Percentiles rank a stretch among this genome's conserved stretches.
These are phyloP conservation scores for Dreissena polymorpha DNA, from an alignment of 1,140 invertebrate species.

Conservation along the genomic window DNA sequence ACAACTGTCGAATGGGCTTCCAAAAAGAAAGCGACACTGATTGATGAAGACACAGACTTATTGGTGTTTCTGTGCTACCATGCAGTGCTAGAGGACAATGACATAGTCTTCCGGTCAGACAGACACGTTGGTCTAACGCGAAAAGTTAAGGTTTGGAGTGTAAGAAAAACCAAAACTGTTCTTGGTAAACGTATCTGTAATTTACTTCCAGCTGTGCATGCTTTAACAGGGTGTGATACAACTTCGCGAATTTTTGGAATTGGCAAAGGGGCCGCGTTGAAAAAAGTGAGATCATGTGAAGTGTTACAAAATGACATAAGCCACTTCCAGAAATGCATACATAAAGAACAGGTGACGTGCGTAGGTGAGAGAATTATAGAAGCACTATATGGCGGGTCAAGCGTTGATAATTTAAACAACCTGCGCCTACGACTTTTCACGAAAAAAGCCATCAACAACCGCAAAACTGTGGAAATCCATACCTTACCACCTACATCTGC, in stretches of 20 bases:
- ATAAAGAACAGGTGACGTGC: background rate
- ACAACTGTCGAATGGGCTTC: background rate
- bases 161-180: constrained; percentile 13
- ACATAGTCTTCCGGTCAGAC: constrained; percentile 26
- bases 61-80: constrained; percentile 26
- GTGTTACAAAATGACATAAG: constrained; percentile 4
- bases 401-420: background rate
- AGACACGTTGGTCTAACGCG: constrained; percentile 1
- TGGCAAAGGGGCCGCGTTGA: no score
- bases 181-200: background rate
- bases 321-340: background rate
- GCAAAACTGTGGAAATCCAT: constrained; percentile 7
- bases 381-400: constrained; percentile 22
- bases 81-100: background rate
- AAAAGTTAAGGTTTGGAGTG: constrained; percentile 23
- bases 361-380: constrained; percentile 34
- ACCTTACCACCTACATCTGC: constrained; percentile 42
- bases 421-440: constrained; percentile 2
- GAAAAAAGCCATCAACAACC: background rate
- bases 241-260: no score
- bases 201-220: constrained; percentile 30
- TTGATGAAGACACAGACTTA: constrained; percentile 40
- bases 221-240: constrained; percentile 58
- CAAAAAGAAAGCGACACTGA: background rate
- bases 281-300: no score